A percentile compares a stretch with the other conserved stretches of the same genome.
Evolutionary conservation across 2,797 vertebrate genomes (phyloP).

Genomic region (Coccyzus lansbergi): DNA sequence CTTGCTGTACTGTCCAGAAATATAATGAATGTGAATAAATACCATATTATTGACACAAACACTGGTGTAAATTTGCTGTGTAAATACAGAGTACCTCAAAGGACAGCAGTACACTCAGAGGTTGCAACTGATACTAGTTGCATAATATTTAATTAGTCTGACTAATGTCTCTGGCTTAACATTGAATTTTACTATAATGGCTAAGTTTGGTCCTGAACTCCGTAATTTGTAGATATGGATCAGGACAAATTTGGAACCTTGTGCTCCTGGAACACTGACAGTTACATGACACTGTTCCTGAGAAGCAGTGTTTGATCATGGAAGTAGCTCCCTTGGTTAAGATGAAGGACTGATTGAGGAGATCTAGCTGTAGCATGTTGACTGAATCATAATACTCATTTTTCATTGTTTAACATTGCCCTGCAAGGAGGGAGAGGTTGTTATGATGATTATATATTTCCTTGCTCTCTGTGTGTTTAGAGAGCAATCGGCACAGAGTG

Average conservation of each 20-base stretch:
- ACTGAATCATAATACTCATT: neutral
- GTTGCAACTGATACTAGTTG: neutral
- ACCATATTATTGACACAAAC: neutral
- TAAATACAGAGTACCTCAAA: neutral
- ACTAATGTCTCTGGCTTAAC: neutral
- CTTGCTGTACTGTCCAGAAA: neutral
- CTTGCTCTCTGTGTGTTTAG: neutral
- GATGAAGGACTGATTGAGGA: neutral
- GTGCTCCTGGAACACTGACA: neutral
- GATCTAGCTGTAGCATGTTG: neutral
- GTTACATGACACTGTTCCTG: neutral
- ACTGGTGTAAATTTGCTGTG: neutral
- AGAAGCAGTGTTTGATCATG: neutral
- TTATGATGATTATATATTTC: fast-evolving
- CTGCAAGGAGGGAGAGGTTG: neutral
- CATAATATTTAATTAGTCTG: neutral
- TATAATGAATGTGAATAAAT: neutral
- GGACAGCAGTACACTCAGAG: neutral
- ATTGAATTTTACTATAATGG: neutral
- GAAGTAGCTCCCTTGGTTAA: neutral
- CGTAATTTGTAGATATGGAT: fast-evolving
- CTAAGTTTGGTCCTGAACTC: neutral
- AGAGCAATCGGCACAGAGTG: fast-evolving
- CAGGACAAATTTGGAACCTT: neutral
- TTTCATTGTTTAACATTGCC: neutral